Conservation (phyloP, 2,888 invertebrate genomes). For the Cordilura impudica region DNA sequence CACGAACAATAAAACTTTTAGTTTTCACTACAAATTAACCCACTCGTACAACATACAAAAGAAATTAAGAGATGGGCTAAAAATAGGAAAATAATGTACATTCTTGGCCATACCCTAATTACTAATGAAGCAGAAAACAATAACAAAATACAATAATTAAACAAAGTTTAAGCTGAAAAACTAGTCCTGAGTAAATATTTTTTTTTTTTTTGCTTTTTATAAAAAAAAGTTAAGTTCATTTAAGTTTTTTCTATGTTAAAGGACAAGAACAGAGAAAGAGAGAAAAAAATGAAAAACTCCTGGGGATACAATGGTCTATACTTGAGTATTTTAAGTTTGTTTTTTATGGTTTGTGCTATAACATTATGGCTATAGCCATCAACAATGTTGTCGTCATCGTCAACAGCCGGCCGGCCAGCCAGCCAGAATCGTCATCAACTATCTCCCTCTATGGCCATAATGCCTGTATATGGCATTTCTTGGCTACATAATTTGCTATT, state of each 20-base stretch:
- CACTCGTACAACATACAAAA: too few species aligned
- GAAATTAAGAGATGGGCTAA: too few species aligned
- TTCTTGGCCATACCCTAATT: too few species aligned
- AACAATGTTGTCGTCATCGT: slow-evolving; percentile 34
- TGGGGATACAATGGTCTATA: slow-evolving; percentile 43
- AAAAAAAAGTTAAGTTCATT: too few species aligned
- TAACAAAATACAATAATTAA: too few species aligned
- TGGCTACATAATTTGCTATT: slow-evolving; percentile 59
- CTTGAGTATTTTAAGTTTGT: slow-evolving; percentile 22
- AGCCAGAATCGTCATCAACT: slow-evolving; percentile 46
- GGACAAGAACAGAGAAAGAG: not conserved
- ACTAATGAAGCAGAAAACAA: too few species aligned
- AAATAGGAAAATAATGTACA: too few species aligned
- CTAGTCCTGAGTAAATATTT: too few species aligned
- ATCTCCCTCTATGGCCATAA: slow-evolving; percentile 53
- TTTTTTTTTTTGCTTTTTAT: too few species aligned
- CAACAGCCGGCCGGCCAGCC: slow-evolving; percentile 5
- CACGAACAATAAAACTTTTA: too few species aligned
- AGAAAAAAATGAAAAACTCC: slow-evolving; percentile 27
- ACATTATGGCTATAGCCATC: slow-evolving; percentile 15
- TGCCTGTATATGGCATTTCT: slow-evolving; percentile 47
- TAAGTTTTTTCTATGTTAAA: not conserved
- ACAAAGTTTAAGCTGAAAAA: too few species aligned
- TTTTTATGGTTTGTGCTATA: not conserved
- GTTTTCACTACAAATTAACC: too few species aligned